Base-by-base conservation (phyloP, 2,888 invertebrate genomes). In the Calliscelio sp. region DNA sequence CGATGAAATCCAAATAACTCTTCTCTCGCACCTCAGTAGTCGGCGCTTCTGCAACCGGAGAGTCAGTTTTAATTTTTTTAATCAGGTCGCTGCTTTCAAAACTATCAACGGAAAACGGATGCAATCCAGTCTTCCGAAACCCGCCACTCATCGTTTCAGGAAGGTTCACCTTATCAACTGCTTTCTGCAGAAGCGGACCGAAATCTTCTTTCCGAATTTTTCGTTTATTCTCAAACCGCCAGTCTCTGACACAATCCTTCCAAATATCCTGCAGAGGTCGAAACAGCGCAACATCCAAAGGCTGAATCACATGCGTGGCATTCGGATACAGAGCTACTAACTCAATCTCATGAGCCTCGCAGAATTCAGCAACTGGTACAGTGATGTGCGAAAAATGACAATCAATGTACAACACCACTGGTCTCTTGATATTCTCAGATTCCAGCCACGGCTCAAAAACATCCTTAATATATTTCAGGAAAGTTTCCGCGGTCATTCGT, bases 401-500 rank as follows among this genome's bases (percentile, higher is more conserved):
- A 87, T 93, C 93, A 20, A 93, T 78, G 71, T 91, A 93, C 16
- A 93, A 75, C 59, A 93, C 87, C 41, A 93, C 89, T 55, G 89
- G 93, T n/a, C 89, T 86, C 66, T 87, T 49, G 44, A 93, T 90
- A 25, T 90, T 84, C 86, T 85, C 51, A 86, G 61, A 46, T 11
- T 22, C 14, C 51, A 93, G 79, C 92, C 92, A 93, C 57, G 90
- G 90, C 71, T 90, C 77, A 86, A 93, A 93, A 20, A 92, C 85
- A 83, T 93, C 92, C 18, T 89, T 85, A 10, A 93, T 89, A 81
- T 90, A 93, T 86, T 93, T 91, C 85, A 86, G 92, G 11, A 87
- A 93, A 92, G 10, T 87, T 88, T 91, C 91, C 2, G 87, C 83
- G 6, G 90, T 93, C 93, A 92, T 94, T 93, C 93, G 93, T 11